phyloP scores from a whole-genome alignment of 2,888 invertebrate species.

The Neoitamus cyanurus region DNA sequence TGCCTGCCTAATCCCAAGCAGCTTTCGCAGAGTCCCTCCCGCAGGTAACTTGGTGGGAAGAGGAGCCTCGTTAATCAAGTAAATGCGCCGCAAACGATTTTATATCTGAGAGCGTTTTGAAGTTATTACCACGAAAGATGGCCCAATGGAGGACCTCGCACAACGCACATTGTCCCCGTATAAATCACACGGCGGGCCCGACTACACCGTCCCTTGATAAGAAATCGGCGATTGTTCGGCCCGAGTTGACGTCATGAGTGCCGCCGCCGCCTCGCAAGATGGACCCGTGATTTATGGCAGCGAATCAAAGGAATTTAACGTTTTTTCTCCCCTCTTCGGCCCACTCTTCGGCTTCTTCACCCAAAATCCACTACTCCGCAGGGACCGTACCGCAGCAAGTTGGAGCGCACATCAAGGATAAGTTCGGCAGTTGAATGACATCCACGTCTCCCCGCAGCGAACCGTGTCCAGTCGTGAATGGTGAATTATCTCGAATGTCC shows the following conservation, averaged over 20 bases:
- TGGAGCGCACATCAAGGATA: constrained; percentile 37
- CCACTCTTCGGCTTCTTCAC: background rate
- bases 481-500: constrained; percentile 46
- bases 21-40: background rate
- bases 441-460: constrained; percentile 39
- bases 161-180: background rate
- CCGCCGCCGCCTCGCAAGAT: constrained; percentile 38
- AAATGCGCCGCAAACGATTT: background rate
- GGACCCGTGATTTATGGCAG: constrained; percentile 51
- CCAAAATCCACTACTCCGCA: background rate
- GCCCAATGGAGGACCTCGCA: background rate
- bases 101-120: constrained; percentile 7
- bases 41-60: background rate
- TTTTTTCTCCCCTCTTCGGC: background rate
- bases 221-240: constrained; percentile 50
- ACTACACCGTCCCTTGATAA: constrained; percentile 43
- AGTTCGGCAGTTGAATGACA: constrained; percentile 42
- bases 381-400: background rate
- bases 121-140: constrained; percentile 4
- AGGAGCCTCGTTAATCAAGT: background rate
- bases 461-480: constrained; percentile 43
- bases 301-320: constrained; percentile 29
- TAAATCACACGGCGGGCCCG: constrained; percentile 15
- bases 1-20: background rate
- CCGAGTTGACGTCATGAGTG: constrained; percentile 48